Conservation (phyloP, 1,140 invertebrate genomes). For the Hyles vespertilio region DNA sequence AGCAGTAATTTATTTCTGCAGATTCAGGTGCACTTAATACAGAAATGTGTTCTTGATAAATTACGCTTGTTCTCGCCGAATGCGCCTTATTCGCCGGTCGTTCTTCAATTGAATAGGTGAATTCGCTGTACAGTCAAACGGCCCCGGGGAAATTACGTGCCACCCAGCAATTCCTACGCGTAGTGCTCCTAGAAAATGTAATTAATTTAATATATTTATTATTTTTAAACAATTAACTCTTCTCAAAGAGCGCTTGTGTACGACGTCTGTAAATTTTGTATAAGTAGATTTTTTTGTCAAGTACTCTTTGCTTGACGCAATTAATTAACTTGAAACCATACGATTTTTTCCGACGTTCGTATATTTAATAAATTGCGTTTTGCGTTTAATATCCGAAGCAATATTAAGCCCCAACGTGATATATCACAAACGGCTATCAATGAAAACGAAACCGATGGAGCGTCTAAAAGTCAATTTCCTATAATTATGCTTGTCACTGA, state of each 20-base stretch:
- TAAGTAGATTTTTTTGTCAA: no score
- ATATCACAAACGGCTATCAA: constrained; percentile 1
- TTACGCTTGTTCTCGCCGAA: no score
- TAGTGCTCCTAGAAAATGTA: constrained; percentile 46
- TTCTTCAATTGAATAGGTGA: constrained; percentile 24
- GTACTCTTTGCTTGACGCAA: no score
- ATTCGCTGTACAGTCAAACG: constrained; percentile 27
- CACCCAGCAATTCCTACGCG: constrained; percentile 39
- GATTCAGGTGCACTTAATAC: no score
- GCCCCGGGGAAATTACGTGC: constrained; percentile 50
- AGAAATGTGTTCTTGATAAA: no score
- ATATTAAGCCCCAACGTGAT: background rate
- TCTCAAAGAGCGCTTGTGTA: constrained; percentile 8
- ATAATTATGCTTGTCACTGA: constrained; percentile 13
- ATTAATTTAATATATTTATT: constrained; percentile 35
- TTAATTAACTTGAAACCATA: no score
- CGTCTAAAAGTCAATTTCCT: constrained; percentile 14
- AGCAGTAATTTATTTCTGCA: no score
- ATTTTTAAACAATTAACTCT: constrained; percentile 26
- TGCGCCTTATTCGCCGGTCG: constrained; percentile 20
- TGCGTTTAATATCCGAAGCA: background rate
- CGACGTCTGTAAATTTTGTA: no score
- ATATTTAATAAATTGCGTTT: no score
- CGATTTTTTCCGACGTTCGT: no score
- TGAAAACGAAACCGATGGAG: constrained; percentile 10